phyloP scores from a whole-genome alignment of 2,888 invertebrate species.

The Chaetogeoica ovagalla region DNA sequence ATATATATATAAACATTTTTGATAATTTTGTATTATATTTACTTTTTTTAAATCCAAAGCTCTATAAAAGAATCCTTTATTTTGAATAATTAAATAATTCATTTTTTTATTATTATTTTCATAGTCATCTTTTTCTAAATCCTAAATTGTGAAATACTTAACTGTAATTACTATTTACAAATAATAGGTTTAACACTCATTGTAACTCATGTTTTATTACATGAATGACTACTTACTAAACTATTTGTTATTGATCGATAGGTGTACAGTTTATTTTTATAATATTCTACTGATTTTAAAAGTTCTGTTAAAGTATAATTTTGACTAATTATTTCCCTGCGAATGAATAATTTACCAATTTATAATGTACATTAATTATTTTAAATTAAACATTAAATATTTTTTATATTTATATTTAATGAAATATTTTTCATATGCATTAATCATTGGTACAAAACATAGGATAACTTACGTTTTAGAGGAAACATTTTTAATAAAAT shows the following conservation, averaged over 20 bases:
- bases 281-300: constrained; percentile 38
- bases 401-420: not conserved
- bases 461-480: constrained; percentile 14
- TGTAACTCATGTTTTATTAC: not conserved
- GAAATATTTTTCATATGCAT: not conserved
- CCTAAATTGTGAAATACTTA: constrained; percentile 5
- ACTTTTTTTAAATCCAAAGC: constrained; percentile 27
- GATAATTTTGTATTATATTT: constrained; percentile 7
- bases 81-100: constrained; percentile 30
- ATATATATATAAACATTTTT: not conserved
- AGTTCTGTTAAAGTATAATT: constrained; percentile 31
- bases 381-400: not conserved
- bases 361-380: not conserved
- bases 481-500: constrained; percentile 47
- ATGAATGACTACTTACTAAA: constrained; percentile 27
- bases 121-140: not conserved
- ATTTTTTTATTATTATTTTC: not conserved
- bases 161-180: not conserved
- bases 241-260: constrained; percentile 16
- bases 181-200: not conserved
- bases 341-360: not conserved
- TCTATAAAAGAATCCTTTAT: constrained; percentile 25
- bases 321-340: not conserved
- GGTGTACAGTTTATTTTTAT: constrained; percentile 18
- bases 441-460: not conserved